Evolutionary conservation across 2,113 vertebrate species (phyloP).

Genomic region (Muntiacus reevesi): DNA sequence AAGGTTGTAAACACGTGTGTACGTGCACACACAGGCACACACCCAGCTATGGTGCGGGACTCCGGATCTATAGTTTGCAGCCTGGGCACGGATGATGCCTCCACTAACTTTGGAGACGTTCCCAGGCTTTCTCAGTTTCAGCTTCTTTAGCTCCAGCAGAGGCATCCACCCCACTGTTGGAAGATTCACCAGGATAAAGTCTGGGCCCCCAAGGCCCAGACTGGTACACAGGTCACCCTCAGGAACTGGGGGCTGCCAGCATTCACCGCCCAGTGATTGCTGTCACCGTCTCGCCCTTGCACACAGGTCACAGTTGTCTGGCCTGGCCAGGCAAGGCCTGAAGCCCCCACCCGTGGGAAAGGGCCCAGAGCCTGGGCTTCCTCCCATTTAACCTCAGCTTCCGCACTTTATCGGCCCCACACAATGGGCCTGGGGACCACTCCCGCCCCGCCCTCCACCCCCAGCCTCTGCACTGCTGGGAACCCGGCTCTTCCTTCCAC

Average conservation of each 20-base stretch:
- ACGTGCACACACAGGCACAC: slow-evolving; percentile 30
- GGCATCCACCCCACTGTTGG: accelerated
- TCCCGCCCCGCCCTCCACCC: slow-evolving; percentile 54
- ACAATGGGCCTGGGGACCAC: slow-evolving; percentile 77
- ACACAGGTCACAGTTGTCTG: neutral
- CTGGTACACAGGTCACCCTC: neutral
- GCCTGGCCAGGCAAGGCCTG: neutral
- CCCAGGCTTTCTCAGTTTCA: neutral
- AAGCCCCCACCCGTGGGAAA: slow-evolving; percentile 80
- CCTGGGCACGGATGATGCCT: neutral
- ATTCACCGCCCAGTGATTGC: neutral
- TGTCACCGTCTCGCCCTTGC: neutral
- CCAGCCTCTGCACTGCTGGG: slow-evolving; percentile 47
- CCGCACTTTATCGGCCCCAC: slow-evolving; percentile 80
- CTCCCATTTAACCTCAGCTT: slow-evolving; percentile 81
- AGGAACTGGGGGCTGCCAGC: too few species aligned
- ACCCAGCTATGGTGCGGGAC: neutral
- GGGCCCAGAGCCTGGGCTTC: slow-evolving; percentile 66
- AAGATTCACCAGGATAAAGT: neutral
- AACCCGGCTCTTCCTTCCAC: slow-evolving; percentile 79
- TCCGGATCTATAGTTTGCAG: neutral
- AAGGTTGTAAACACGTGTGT: neutral
- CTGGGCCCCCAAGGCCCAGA: neutral
- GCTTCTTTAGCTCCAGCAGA: neutral
- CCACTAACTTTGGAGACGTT: neutral